These are phyloP conservation scores for Edolisoma coerulescens DNA, from an alignment of 2,113 vertebrate genomes.

Conservation along the genomic window DNA sequence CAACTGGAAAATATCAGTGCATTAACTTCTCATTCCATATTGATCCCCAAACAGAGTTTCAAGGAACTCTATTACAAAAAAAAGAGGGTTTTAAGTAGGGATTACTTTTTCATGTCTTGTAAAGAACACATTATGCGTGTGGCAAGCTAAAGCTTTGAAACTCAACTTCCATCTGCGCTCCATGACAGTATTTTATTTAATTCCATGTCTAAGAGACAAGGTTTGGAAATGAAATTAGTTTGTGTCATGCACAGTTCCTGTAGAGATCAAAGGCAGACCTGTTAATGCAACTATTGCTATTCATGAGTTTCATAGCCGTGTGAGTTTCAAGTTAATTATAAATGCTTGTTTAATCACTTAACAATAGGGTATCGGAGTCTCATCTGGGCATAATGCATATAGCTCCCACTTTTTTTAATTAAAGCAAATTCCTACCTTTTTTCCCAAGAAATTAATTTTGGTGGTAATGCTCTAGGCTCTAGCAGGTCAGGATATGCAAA, in stretches of 20 bases:
- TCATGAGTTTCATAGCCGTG: constrained; percentile 19
- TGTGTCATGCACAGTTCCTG: constrained; percentile 25
- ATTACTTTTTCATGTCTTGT: constrained; percentile 29
- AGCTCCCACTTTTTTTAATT: constrained; percentile 35
- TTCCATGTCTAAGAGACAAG: neutral
- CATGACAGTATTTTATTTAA: neutral
- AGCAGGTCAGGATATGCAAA: constrained; percentile 5
- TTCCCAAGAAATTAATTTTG: constrained; percentile 43
- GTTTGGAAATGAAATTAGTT: constrained; percentile 44
- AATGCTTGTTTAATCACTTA: constrained; percentile 52
- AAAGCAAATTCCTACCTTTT: constrained; percentile 49
- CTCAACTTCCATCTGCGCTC: neutral
- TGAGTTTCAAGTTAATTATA: constrained; percentile 62
- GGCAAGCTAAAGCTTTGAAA: constrained; percentile 40
- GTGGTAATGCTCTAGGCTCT: neutral
- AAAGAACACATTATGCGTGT: neutral
- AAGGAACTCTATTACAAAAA: neutral
- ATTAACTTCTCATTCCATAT: constrained; percentile 7
- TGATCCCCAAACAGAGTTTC: constrained; percentile 27
- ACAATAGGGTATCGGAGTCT: constrained; percentile 36
- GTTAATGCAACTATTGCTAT: constrained; percentile 58
- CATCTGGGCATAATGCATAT: constrained; percentile 34
- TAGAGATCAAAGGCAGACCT: constrained; percentile 52
- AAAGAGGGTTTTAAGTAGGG: too few relatives aligned
- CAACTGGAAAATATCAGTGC: neutral